Base-by-base conservation (phyloP, 1,140 invertebrate genomes). In the Drosophila lacteicornis region DNA sequence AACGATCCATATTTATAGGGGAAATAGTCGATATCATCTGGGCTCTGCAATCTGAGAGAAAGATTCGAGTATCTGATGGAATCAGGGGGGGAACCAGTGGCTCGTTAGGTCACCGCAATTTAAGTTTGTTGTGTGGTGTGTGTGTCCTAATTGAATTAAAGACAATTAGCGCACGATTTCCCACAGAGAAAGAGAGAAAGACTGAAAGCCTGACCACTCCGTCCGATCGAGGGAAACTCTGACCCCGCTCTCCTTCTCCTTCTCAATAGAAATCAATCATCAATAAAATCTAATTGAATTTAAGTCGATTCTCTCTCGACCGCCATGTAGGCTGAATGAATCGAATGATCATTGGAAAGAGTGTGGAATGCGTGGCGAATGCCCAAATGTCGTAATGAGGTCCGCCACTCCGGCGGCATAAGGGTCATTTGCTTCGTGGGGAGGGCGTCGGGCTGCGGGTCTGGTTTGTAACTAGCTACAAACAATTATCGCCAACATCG, bases 201-300 rank as follows among this genome's bases (percentile, higher is more conserved):
- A 69, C 8, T n/a, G n/a, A n/a, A n/a, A n/a, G 51, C 51, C 59
- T 43, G 62, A 30, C 51, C 51, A 36, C 62, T 36, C 62, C 25
- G 53, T 25, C 33, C n/a, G 66, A 58, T 73, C 40, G 43, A 12
- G 36, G 27, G 36, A 58, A 59, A 69, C 69, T 73, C 58, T 75
- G 69, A 40, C 57, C 68, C 58, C 58, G 19, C 57, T 42, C n/a
- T 42, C n/a, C 4, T 13, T 13, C 6, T 13, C 15, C 19, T 22
- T 19, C 12, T 19, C 40, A 74, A 19, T 38, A 51, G 74, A 82
- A 87, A 87, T 87, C 83, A 87, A 87, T 87, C 83, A 87, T 87
- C 83, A 87, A 87, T 87, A 87, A 87, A 83, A 77, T 78, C 77
- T 87, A 87, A 87, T 87, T 87, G 83, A 87, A 87, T 88, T 87